Base-by-base conservation (phyloP, 1,140 invertebrate genomes). In the Wasmannia auropunctata region DNA sequence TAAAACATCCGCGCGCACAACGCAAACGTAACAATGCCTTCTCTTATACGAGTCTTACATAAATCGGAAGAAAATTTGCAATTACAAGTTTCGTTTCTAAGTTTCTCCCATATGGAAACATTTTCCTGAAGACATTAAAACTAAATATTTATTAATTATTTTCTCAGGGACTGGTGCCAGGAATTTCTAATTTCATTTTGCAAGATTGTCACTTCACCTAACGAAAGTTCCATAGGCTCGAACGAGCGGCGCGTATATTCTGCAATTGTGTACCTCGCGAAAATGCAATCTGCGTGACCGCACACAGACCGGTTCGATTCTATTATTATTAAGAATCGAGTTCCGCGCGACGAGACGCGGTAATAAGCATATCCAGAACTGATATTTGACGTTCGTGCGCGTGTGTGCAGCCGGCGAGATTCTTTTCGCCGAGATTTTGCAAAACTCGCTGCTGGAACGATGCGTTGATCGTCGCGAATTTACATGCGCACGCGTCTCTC, bases 401-500 rank as follows among this genome's bases (percentile, higher is more conserved):
- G 8, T 65, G 46, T 86, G 43, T 54, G 40, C 63, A 43, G 28
- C 31, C 11, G 5, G n/a, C n/a, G 3, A n/a, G 28, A 51, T 77
- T 85, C 46, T 76, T 62, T 70, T 58, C 19, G 25, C 79, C 46
- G 56, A 46, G 77, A 80, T 88, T 89, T 89, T 89, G 25, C 88
- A 89, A 70, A 89, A 89, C 69, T 0, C 31, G 1, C 2, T 51
- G 34, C 51, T 31, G 72, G 69, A 87, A 88, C 77, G 58, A 77
- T 90, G 77, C 89, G 84, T 89, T 70, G 83, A 91, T 89, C 77
- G 49, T 85, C 37, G n/a, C n/a, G 31, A 31, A 70, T 74, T 83
- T 76, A 86, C 58, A 83, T 77, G 65, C 28, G 79, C 46, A 75
- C 58, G 31, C 67, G 56, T 31, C n/a, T 58, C 28, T 25, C 56